Base-by-base conservation (phyloP, 2,888 invertebrate species). In the Stenodema calcarata region DNA sequence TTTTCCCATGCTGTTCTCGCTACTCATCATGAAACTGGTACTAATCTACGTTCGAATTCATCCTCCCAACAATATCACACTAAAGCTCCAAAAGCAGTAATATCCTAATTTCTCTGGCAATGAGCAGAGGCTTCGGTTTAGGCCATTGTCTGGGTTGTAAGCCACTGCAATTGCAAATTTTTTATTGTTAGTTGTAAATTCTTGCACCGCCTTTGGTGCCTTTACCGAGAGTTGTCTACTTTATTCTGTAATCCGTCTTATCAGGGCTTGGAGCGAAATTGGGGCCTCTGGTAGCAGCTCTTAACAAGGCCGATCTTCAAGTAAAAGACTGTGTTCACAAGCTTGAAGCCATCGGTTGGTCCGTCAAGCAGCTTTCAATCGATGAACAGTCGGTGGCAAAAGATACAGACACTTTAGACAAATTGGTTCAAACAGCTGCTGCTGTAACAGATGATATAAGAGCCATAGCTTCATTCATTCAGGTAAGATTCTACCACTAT, bases 391-490 rank as follows among this genome's bases (percentile, higher is more conserved):
- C 50, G n/a, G 42, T 73, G 0, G 75, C 85, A 9, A 76, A 76
- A 73, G 76, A 81, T 81, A 41, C 79, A 1, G 97, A 98, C 91
- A 95, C 96, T 50, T 92, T 98, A 62, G 98, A 98, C 91, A 96
- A 97, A 91, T 93, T 99, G 87, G 95, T 98, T 88, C 95, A 96
- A 12, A 96, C 97, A 90, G 95, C 97, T 18, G 94, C 96, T 90
- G 96, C 96, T 11, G 93, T 98, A 41, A 96, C 96, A 0, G 96
- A 96, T 91, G 97, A 98, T 91, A 96, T 98, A 54, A 93, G 97
- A 89, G 96, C 96, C 91, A 95, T 97, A 18, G 95, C 97, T 23
- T 97, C 97, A 16, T 96, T 98, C 90, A 97, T 98, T 90, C 97
- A 93, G 82, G 82, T 82, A 16, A 6, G 6, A 4, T 35, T 7